Evolutionary conservation across 2,888 invertebrate genomes (phyloP).

Genomic region (Cheilosia soror): DNA sequence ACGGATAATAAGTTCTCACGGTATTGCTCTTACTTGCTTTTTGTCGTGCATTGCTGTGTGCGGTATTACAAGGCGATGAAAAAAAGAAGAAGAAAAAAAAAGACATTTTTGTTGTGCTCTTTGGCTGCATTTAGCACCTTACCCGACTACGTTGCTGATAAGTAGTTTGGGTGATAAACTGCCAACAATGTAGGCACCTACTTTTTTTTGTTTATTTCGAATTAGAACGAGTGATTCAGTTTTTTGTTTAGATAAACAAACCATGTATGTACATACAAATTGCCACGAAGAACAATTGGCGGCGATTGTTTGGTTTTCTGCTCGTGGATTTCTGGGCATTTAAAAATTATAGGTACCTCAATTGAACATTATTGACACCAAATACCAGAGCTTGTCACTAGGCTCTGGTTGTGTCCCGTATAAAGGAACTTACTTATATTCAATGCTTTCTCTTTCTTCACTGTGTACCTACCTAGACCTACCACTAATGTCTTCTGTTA

Average conservation of each 20-base stretch:
- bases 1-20: constrained; percentile 62
- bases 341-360: neutral
- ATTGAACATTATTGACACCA: too few species aligned
- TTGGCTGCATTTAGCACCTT: constrained; percentile 42
- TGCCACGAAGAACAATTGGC: constrained; percentile 61
- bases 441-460: too few species aligned
- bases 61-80: neutral
- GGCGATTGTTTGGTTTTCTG: constrained; percentile 4
- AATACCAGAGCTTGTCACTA: too few species aligned
- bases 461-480: too few species aligned
- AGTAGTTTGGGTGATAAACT: constrained; percentile 64
- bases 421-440: too few species aligned
- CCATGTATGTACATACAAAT: neutral
- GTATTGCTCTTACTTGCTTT: constrained; percentile 42
- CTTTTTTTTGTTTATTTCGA: constrained; percentile 15
- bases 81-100: neutral
- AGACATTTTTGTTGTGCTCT: constrained; percentile 28
- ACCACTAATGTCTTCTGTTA: too few species aligned
- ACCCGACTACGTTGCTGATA: constrained; percentile 51
- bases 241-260: constrained; percentile 65
- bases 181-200: constrained; percentile 27
- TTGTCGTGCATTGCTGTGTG: neutral
- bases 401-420: too few species aligned
- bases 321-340: neutral
- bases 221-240: constrained; percentile 58